Evolutionary conservation across 53 echinoderm and acorn worm genomes (phyloP), one percentile per base, ranked within the genome.

Genomic region (Temnopleurus reevesii): DNA sequence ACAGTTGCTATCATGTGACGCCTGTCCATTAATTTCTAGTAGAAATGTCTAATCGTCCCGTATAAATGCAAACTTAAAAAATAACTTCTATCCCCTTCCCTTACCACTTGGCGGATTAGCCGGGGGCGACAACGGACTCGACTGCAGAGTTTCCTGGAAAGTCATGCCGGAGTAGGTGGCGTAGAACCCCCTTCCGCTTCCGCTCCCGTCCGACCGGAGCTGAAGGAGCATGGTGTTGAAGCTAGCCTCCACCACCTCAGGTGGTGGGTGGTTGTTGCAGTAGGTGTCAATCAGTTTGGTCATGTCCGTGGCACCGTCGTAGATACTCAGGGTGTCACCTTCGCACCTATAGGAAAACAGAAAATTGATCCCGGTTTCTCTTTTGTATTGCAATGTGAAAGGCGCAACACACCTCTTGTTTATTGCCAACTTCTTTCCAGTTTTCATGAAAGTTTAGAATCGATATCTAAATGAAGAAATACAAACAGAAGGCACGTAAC

Each of bases 161-260:
- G 88, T 87, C 47, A 66, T 17, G 47, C 71, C 71, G 38, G 76
- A 86, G 66, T 95, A 96, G 45, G 86, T 92, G 27, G 95, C 95
- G 44, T 92, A 93, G 66, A 96, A 95, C 24, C 95, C 95, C 24
- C 64, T 85, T 28, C 95, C 95, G 24, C 83, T 76, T 24, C 90
- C 64, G 34, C 92, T 91, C 25, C 91, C 91, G 51, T 92, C 93
- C 12, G 92, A 90, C 1, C 91, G 86, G 36, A 96, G 95, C 15
- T 90, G 90, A n/a, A 96, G 77, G 29, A 56, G 33, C 91, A 96
- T 81, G 53, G 90, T 66, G 58, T 96, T 96, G 66, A 95, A 96
- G 31, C 96, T 96, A 5, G 96, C 92, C 60, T 87, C 63, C 35
- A 96, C 88, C 27, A 95, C 89, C 9, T 89, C 93, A 30, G 92